Base-by-base conservation (phyloP, 2,888 invertebrate species). In the Drosophila lutescens region DNA sequence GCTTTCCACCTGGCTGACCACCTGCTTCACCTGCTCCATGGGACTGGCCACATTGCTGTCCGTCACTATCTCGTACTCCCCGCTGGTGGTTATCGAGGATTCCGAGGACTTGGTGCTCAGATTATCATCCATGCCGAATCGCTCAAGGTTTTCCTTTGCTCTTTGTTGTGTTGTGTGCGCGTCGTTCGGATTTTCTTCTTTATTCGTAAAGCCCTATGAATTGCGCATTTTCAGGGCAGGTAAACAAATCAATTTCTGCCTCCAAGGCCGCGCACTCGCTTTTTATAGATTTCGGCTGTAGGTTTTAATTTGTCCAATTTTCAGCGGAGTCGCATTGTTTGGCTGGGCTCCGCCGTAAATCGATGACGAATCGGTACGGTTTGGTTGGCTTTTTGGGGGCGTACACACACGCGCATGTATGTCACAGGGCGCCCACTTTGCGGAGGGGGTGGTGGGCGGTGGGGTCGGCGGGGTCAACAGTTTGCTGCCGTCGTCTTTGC, bases 21-120 rank as follows among this genome's bases (percentile, higher is more conserved):
- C 49, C 26, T 55, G 66, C 13, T 75, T 55, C 49, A 80, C 72
- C 47, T 78, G 68, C 23, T 91, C 90, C 75, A 89, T 77, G 13
- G 90, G 93, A 67, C 92, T 93, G 51, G 80, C 74, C 41, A 90
- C 82, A 81, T 89, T 90, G 69, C 88, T 91, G 47, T 94, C 94
- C 74, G 93, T 94, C 67, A 95, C 94, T 80, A 95, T 94, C 90
- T 95, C 95, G 92, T 95, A 95, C 90, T 95, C 95, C 78, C 95
- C 95, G 88, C 94, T 94, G 69, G 94, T 94, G 61, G 94, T 94
- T 86, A 94, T 93, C 75, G 95, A 95, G 71, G 95, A 95, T 92
- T 95, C 95, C 86, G 94, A 93, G 66, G 95, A 95, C 91, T 94
- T 94, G 36, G 94, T 93, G 88, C 95, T 95, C 86, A 94, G 91